Percentiles rank a stretch among this genome's conserved stretches.
These are phyloP conservation scores for Psylliodes chrysocephalus DNA, from an alignment of 2,888 invertebrate genomes.

Conservation along the genomic window DNA sequence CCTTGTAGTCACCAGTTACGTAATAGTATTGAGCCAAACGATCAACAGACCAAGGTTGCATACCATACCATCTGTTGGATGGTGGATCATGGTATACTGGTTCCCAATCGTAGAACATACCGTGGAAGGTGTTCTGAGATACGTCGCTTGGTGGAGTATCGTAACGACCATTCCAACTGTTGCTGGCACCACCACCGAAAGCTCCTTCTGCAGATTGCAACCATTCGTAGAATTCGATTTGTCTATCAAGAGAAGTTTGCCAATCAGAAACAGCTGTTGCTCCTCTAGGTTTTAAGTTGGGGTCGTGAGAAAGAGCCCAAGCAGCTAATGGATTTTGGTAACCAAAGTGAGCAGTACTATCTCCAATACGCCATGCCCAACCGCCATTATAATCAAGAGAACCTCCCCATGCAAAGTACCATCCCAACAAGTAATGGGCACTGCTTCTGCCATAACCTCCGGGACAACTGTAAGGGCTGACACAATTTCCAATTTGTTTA, in stretches of 20 bases:
- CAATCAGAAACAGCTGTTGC: constrained; percentile 47
- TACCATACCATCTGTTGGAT: constrained; percentile 52
- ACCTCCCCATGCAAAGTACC: constrained; percentile 51
- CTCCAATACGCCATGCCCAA: constrained; percentile 51
- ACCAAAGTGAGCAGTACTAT: constrained; percentile 49
- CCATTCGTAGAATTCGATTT: constrained; percentile 49
- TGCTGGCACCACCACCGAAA: constrained; percentile 51
- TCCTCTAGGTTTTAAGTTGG: constrained; percentile 45
- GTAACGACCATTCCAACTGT: constrained; percentile 50
- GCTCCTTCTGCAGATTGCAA: constrained; percentile 48
- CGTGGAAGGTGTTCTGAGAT: constrained; percentile 46
- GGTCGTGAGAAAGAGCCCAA: constrained; percentile 41
- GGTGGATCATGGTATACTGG: constrained; percentile 51
- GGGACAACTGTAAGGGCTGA: constrained; percentile 39
- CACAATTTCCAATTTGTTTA: constrained; percentile 49
- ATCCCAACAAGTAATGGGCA: constrained; percentile 47
- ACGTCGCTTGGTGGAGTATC: constrained; percentile 44
- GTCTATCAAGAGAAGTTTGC: constrained; percentile 46
- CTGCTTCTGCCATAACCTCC: constrained; percentile 47
- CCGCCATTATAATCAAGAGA: constrained; percentile 38
- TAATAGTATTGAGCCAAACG: constrained; percentile 51
- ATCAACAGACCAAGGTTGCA: constrained; percentile 51
- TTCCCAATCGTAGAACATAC: constrained; percentile 52
- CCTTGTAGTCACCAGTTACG: constrained; percentile 43
- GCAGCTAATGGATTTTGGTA: constrained; percentile 51